Conservation (phyloP, 35 echinoderm and acorn worm genomes). For the Ptychodera flava region DNA sequence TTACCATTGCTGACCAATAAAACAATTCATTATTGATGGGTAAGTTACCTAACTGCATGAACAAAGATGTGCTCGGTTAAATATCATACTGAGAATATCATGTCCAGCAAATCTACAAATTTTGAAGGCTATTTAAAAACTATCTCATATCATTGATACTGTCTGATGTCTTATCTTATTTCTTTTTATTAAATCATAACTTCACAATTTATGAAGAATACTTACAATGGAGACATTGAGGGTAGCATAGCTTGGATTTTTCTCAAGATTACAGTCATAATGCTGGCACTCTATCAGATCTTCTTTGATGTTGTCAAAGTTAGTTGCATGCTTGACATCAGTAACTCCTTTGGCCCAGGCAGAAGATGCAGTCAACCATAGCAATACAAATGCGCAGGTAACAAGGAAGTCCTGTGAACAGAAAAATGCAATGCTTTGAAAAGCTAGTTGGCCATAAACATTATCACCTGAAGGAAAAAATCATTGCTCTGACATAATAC, state of each 20-base stretch:
- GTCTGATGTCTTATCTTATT: too few species aligned
- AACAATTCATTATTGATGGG: too few species aligned
- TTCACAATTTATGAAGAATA: too few species aligned
- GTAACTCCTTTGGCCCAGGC: constrained; percentile 86
- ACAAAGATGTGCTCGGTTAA: too few species aligned
- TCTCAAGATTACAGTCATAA: constrained; percentile 8
- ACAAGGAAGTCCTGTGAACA: constrained; percentile 56
- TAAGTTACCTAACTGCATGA: too few species aligned
- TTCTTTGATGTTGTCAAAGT: constrained; percentile 32
- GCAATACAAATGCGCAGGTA: constrained; percentile 53
- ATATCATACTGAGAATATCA: too few species aligned
- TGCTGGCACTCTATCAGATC: constrained; percentile 16
- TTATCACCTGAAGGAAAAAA: background rate
- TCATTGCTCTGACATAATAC: background rate
- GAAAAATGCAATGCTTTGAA: background rate
- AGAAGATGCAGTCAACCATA: constrained; percentile 84
- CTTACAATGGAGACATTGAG: constrained; percentile 95
- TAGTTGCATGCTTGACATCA: constrained; percentile 77
- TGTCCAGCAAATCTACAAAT: too few species aligned
- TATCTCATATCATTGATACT: too few species aligned
- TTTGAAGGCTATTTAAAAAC: too few species aligned
- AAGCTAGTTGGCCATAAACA: background rate
- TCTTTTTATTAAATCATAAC: too few species aligned
- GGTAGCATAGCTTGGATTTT: constrained; percentile 40
- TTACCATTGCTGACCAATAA: too few species aligned